Evolutionary conservation across 2,888 invertebrate species (phyloP).

Genomic region (Epinotia nisella): DNA sequence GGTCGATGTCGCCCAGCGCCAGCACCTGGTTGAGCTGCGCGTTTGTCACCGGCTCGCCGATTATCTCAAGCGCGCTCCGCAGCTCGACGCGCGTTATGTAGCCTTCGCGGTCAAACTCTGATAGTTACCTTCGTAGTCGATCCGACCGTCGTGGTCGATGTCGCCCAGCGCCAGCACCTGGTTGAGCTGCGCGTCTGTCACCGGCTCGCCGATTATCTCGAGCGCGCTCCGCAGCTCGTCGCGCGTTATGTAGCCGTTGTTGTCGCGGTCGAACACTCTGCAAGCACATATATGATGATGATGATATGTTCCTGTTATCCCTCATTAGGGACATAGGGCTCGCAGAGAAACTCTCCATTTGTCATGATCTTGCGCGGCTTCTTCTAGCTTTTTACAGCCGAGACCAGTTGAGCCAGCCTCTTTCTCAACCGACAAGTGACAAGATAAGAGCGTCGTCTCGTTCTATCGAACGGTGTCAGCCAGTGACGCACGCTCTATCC

Average conservation of each 20-base stretch:
- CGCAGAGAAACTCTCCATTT: too few relatives aligned
- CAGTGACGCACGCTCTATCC: too few relatives aligned
- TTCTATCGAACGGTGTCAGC: too few relatives aligned
- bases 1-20: conserved; percentile 90
- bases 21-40: conserved; percentile 90
- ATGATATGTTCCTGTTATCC: too few relatives aligned
- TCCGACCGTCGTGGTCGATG: conserved; percentile 91
- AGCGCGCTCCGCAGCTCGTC: conserved; percentile 91
- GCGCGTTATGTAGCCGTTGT: conserved; percentile 94
- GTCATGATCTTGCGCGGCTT: too few relatives aligned
- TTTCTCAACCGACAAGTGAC: too few relatives aligned
- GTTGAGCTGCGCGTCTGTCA: conserved; percentile 90
- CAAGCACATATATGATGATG: not conserved
- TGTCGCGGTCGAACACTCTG: conserved; percentile 94
- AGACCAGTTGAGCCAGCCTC: too few relatives aligned
- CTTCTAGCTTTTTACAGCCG: too few relatives aligned
- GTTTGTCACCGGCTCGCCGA: conserved; percentile 91
- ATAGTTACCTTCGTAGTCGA: conserved; percentile 90
- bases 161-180: conserved; percentile 90
- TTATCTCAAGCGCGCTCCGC: conserved; percentile 91
- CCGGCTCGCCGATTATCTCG: conserved; percentile 92
- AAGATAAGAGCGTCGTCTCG: too few relatives aligned
- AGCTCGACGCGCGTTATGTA: conserved; percentile 93
- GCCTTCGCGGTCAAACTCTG: conserved; percentile 83
- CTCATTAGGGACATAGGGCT: too few relatives aligned